Evolutionary conservation across 2,797 vertebrate genomes (phyloP).

Genomic region (Okamejei kenojei): DNA sequence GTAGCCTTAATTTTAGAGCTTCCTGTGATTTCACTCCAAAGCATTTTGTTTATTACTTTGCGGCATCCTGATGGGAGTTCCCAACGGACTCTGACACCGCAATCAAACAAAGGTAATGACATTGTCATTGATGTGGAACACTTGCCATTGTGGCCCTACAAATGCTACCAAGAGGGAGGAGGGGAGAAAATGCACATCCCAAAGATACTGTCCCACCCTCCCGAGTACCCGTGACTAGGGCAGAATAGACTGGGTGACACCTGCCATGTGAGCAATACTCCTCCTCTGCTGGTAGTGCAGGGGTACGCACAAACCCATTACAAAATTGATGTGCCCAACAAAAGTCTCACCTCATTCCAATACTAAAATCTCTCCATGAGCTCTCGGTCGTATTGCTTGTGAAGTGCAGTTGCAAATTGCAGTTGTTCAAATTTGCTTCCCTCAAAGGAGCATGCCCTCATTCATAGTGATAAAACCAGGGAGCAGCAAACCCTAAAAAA

Average conservation of each 20-base stretch:
- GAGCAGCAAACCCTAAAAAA: background rate
- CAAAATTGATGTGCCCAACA: background rate
- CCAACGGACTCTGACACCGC: background rate
- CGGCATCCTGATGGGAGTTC: background rate
- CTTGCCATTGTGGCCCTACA: background rate
- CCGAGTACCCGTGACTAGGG: background rate
- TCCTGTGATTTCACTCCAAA: background rate
- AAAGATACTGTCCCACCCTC: background rate
- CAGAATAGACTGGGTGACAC: background rate
- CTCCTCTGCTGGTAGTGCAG: background rate
- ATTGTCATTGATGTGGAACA: background rate
- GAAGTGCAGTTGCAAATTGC: background rate
- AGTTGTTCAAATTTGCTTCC: background rate
- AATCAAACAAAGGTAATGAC: background rate
- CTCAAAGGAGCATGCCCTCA: background rate
- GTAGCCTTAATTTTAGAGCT: background rate
- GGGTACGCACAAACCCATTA: background rate
- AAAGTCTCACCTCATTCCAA: background rate
- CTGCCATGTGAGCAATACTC: background rate
- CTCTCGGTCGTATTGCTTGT: background rate
- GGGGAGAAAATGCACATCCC: background rate
- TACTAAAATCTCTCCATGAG: background rate
- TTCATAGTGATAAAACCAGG: background rate
- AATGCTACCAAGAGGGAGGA: background rate
- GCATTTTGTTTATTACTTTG: background rate